Evolutionary conservation across 2,888 invertebrate genomes (phyloP).

Genomic region (Scrobipalpa atriplicella): DNA sequence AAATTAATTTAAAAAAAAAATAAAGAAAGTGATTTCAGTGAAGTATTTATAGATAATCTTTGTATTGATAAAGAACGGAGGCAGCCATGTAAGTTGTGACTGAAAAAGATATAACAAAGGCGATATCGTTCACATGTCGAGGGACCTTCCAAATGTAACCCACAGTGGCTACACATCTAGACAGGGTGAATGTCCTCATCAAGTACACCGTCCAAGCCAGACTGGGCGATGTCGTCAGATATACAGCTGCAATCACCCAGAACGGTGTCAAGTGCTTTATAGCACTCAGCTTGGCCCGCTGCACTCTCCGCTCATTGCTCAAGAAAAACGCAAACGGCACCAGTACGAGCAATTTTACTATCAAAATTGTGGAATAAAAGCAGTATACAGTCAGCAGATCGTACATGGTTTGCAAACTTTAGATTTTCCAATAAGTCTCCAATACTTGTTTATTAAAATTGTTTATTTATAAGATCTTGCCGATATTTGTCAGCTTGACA

Average conservation of each 20-base stretch:
- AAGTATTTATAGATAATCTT: conserved; percentile 37
- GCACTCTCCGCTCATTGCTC: conserved; percentile 39
- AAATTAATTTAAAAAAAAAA: no score
- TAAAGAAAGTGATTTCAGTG: neutral
- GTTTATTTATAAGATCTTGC: neutral
- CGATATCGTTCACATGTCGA: conserved; percentile 39
- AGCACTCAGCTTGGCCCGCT: conserved; percentile 55
- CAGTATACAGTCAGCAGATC: conserved; percentile 31
- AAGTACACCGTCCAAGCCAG: conserved; percentile 42
- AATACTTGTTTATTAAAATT: neutral
- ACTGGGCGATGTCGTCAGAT: conserved; percentile 54
- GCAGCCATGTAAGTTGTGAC: conserved; percentile 54
- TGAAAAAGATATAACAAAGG: conserved; percentile 53
- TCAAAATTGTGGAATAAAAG: conserved; percentile 42
- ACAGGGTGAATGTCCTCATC: conserved; percentile 46
- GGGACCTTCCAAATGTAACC: conserved; percentile 50
- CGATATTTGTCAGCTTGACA: neutral
- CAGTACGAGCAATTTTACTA: conserved; percentile 40
- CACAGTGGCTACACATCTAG: conserved; percentile 47
- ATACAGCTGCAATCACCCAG: conserved; percentile 60
- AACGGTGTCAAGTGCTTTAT: conserved; percentile 61
- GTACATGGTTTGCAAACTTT: no score
- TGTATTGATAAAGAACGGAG: conserved; percentile 51
- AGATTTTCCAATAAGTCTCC: no score
- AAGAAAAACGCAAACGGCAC: neutral